A percentile compares a stretch with the other conserved stretches of the same genome.
phyloP scores from a whole-genome alignment of 2,888 invertebrate genomes.

The Drosophila falleni region DNA sequence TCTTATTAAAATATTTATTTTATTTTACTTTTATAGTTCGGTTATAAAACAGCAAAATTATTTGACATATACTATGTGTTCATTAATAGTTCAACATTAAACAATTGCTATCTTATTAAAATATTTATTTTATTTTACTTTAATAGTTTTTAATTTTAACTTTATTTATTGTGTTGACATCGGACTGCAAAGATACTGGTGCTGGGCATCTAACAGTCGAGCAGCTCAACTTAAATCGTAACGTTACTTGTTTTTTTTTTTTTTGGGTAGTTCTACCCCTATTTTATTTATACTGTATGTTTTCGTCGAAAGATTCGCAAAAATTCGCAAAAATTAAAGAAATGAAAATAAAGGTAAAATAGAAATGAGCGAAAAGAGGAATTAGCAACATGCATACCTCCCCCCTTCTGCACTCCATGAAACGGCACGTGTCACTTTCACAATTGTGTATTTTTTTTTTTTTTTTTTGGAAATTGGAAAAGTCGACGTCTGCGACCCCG shows the following conservation, averaged over 20 bases:
- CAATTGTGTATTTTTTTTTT: conserved; percentile 48
- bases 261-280: conserved; percentile 43
- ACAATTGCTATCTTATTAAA: too few relatives aligned
- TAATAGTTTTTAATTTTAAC: not conserved
- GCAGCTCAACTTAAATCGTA: not conserved
- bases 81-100: too few relatives aligned
- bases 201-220: not conserved
- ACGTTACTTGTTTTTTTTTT: not conserved
- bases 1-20: too few relatives aligned
- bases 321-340: conserved; percentile 27
- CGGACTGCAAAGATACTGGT: not conserved
- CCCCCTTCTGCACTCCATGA: not conserved
- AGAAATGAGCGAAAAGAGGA: conserved; percentile 12
- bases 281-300: conserved; percentile 10
- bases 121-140: too few relatives aligned
- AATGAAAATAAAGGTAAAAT: conserved; percentile 1
- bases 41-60: too few relatives aligned
- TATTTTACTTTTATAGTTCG: not conserved
- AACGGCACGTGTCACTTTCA: conserved; percentile 73
- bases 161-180: too few relatives aligned
- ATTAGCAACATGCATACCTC: conserved; percentile 14
- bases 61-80: too few relatives aligned
- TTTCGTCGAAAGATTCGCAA: conserved; percentile 36
- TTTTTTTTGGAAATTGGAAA: conserved; percentile 28
- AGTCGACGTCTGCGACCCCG: conserved; percentile 14